A percentile compares a stretch with the other conserved stretches of the same genome.
Evolutionary conservation across 2,888 invertebrate species (phyloP).

Genomic region (Drosophila leonis): DNA sequence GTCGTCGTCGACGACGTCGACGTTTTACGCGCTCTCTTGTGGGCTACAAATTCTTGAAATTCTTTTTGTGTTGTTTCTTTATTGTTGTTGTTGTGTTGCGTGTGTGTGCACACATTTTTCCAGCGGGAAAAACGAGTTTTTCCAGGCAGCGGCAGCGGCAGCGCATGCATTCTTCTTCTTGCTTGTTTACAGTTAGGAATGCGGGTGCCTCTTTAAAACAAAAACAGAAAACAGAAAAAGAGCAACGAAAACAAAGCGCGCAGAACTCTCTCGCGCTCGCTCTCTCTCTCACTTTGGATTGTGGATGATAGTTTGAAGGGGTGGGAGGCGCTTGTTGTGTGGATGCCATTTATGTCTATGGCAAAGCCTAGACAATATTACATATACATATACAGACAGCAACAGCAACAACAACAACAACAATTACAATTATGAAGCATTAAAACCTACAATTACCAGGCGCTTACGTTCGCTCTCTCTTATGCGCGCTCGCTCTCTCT

Average conservation of each 20-base stretch:
- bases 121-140: conserved; percentile 79
- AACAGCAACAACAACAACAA: conserved; percentile 17
- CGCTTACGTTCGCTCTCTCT: conserved; percentile 20
- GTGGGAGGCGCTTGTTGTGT: conserved; percentile 26
- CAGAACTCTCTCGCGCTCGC: conserved; percentile 25
- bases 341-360: conserved; percentile 41
- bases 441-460: conserved; percentile 29
- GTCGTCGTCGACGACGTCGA: conserved; percentile 37
- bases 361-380: conserved; percentile 47
- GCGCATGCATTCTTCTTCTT: conserved; percentile 64
- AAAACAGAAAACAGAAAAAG: conserved; percentile 43
- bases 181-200: conserved; percentile 78
- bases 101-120: conserved; percentile 65
- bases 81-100: conserved; percentile 6
- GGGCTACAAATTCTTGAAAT: conserved; percentile 74
- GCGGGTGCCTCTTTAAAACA: conserved; percentile 63
- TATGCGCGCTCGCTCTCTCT: conserved; percentile 3
- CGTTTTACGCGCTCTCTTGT: conserved; percentile 58
- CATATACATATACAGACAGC: conserved; percentile 17
- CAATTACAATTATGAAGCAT: conserved; percentile 22
- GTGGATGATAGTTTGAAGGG: conserved; percentile 13
- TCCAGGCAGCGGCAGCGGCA: conserved; percentile 63
- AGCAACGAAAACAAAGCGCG: conserved; percentile 56
- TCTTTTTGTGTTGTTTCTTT: conserved; percentile 54
- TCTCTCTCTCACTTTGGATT: conserved; percentile 1